Evolutionary conservation across 2,888 invertebrate species (phyloP).

Genomic region (Gari tellinella): DNA sequence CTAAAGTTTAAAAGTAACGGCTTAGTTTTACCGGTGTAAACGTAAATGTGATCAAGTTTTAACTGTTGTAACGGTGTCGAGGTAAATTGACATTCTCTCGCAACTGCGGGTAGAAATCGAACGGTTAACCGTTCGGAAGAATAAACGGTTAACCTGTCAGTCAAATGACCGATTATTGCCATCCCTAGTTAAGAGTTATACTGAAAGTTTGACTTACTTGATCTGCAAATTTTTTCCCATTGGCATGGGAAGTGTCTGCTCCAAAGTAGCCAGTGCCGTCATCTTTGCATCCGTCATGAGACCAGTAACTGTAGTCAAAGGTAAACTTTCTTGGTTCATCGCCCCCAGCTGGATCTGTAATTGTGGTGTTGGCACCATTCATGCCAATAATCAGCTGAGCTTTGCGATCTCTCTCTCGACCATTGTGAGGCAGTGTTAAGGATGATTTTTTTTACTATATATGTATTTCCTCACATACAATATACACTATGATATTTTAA

Average conservation of each 20-base stretch:
- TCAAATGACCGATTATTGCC: too few species aligned
- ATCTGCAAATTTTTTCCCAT: conserved; percentile 85
- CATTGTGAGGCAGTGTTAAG: conserved; percentile 82
- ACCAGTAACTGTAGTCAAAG: conserved; percentile 87
- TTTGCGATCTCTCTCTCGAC: conserved; percentile 85
- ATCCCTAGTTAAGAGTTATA: too few species aligned
- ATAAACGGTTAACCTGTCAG: too few species aligned
- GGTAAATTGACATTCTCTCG: too few species aligned
- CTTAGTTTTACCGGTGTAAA: too few species aligned
- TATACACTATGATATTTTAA: too few species aligned
- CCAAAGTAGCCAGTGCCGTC: conserved; percentile 84
- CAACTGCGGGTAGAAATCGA: too few species aligned
- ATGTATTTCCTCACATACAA: not conserved
- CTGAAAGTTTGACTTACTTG: conserved; percentile 84
- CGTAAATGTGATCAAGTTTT: too few species aligned
- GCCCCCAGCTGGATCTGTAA: conserved; percentile 84
- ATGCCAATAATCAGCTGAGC: conserved; percentile 85
- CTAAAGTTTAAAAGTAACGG: too few species aligned
- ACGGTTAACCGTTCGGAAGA: too few species aligned
- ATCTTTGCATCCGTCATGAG: conserved; percentile 86
- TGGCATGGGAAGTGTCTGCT: conserved; percentile 83
- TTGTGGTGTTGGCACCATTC: conserved; percentile 84
- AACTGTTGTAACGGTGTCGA: too few species aligned
- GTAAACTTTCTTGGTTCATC: conserved; percentile 85
- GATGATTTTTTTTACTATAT: not conserved